Conservation (phyloP, 2,888 invertebrate genomes). For the Euzophera pinguis region DNA sequence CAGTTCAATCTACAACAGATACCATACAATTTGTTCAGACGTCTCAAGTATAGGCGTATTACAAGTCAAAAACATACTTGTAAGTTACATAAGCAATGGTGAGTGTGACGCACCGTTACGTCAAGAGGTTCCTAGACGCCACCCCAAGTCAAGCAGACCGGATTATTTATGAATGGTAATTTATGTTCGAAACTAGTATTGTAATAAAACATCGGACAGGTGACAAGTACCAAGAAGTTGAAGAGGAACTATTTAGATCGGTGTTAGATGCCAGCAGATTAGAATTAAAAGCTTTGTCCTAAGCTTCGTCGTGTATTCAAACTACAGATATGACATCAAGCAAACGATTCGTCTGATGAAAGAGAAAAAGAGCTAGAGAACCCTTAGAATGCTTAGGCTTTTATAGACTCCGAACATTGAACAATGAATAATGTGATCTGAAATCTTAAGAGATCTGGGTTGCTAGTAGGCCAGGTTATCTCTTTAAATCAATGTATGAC, state of each 20-base stretch:
- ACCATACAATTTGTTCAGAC: constrained; percentile 18
- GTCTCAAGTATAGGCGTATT: constrained; percentile 15
- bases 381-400: too few relatives aligned
- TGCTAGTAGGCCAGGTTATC: too few relatives aligned
- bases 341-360: too few relatives aligned
- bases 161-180: constrained; percentile 10
- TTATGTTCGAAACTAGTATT: background rate
- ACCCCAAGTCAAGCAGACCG: constrained; percentile 4
- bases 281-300: background rate
- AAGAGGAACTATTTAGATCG: background rate
- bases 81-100: constrained; percentile 16
- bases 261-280: background rate
- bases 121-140: constrained; percentile 7
- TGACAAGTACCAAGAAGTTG: background rate
- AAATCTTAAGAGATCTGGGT: too few relatives aligned
- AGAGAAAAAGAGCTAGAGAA: too few relatives aligned
- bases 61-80: constrained; percentile 1
- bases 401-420: too few relatives aligned
- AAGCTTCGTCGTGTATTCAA: too few relatives aligned
- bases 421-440: too few relatives aligned
- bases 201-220: constrained; percentile 1
- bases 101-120: constrained; percentile 18
- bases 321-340: too few relatives aligned
- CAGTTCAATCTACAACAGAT: too few relatives aligned
- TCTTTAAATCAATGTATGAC: too few relatives aligned